Base-by-base conservation (phyloP, 2,888 invertebrate genomes). In the Acanthosepion lycidas region DNA sequence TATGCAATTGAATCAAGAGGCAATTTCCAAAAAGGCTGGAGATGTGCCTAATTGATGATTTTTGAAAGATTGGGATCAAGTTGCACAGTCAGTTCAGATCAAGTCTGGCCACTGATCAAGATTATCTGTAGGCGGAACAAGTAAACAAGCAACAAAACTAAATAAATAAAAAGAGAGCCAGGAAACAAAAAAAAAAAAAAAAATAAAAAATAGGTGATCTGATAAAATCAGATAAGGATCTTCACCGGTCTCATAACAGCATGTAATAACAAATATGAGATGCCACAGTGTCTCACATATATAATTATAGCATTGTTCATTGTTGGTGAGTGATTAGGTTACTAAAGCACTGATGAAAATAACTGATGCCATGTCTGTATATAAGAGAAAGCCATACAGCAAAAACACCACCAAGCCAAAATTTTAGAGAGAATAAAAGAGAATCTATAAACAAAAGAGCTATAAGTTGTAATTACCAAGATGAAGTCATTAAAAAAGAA, bases 151-250 rank as follows among this genome's bases (percentile, higher is more conserved):
- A 59, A 59, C 20, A 23, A 23, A 59, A 59, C 1, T 23, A 59
- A 59, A 23, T 59, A 59, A 59, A 59, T 55, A 59, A 59, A 23
- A 59, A 59, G 59, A 23, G 59, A 20, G 23, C 26, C 59, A 78
- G n/a, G 20, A n/a, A 15, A 42, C 42, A 42, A 42, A 42, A 42
- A 42, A 42, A 42, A 42, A 42, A 42, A 42, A 42, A 42, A 42
- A 33, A 33, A 33, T 33, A 33, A 33, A 33, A 33, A 78, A 78
- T 9, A 78, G 78, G n/a, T 78, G 28, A n/a, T 78, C 8, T n/a
- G 78, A 78, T 78, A 78, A 78, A 78, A 78, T 78, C n/a, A 78
- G 78, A 78, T 78, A n/a, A n/a, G 78, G 78, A 78, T 78, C 78
- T 78, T 78, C 78, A 78, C 33, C n/a, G 12, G 78, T 78, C 15